A percentile compares a stretch with the other conserved stretches of the same genome.
These are phyloP conservation scores for Ernsta delagoae DNA, from an alignment of 2,888 invertebrate genomes.

Conservation along the genomic window DNA sequence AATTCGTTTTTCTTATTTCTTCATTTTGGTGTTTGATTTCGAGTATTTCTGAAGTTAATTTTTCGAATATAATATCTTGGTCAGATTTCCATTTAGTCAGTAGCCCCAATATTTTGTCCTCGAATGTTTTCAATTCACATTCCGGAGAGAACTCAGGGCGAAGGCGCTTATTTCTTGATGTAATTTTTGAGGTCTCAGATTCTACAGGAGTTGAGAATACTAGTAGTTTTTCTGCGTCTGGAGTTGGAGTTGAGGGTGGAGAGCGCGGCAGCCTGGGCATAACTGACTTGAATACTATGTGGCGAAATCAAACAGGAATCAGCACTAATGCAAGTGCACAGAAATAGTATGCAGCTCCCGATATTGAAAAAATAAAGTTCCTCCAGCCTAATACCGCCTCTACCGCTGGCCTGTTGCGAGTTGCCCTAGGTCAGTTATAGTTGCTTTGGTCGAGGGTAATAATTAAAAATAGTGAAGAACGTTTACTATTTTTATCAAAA, in stretches of 20 bases:
- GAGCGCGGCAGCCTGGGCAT: conserved; percentile 1
- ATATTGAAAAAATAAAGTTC: neutral
- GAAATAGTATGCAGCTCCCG: too few species aligned
- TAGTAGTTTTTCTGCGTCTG: neutral
- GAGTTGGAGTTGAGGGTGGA: neutral
- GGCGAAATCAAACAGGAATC: neutral
- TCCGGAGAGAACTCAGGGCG: conserved; percentile 12
- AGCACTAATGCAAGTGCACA: too few species aligned
- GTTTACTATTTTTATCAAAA: too few species aligned
- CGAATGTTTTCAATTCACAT: conserved; percentile 2
- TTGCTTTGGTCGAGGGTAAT: neutral
- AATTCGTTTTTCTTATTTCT: conserved; percentile 11
- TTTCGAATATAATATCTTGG: neutral
- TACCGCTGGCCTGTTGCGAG: neutral
- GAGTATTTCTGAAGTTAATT: conserved; percentile 1
- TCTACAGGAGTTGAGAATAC: neutral
- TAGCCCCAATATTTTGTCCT: neutral
- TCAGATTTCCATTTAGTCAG: conserved; percentile 13
- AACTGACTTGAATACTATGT: neutral
- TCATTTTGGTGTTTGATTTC: conserved; percentile 3
- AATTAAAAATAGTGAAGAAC: too few species aligned
- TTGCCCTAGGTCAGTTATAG: neutral
- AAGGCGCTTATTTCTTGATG: conserved; percentile 2
- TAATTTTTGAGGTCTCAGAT: neutral
- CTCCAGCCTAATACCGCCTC: neutral